Conservation (phyloP, 2,888 invertebrate genomes). For the Phortica magna region DNA sequence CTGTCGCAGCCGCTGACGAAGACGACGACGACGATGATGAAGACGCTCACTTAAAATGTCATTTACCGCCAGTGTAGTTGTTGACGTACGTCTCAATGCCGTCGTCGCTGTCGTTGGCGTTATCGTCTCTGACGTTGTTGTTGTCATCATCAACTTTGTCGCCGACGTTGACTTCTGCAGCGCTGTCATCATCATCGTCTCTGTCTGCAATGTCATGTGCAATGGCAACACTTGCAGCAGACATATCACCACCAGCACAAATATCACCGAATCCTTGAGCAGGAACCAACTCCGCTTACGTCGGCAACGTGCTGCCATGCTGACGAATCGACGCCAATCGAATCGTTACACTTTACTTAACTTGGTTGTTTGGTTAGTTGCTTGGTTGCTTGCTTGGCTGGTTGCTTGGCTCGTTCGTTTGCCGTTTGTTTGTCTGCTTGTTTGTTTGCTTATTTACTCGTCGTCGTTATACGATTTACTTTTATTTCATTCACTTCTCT, state of each 20-base stretch:
- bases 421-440: not conserved
- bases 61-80: slow-evolving; percentile 26
- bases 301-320: slow-evolving; percentile 67
- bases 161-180: not conserved
- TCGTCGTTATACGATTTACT: slow-evolving; percentile 44
- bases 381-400: slow-evolving; percentile 7
- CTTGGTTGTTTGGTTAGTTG: not conserved
- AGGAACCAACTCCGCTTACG: slow-evolving; percentile 66
- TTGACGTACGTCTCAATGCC: no score
- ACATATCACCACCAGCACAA: slow-evolving; percentile 51
- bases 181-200: slow-evolving; percentile 39
- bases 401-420: not conserved
- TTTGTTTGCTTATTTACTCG: slow-evolving; percentile 22
- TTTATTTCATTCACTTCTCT: slow-evolving; percentile 10
- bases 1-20: not conserved
- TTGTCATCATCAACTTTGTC: not conserved
- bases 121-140: slow-evolving; percentile 11
- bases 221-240: slow-evolving; percentile 54
- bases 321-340: slow-evolving; percentile 41
- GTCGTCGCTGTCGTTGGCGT: not conserved
- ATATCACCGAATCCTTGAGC: slow-evolving; percentile 66
- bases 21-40: no score
- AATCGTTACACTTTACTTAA: not conserved
- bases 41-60: slow-evolving; percentile 35
- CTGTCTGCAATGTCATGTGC: slow-evolving; percentile 51